These are phyloP conservation scores for Mustela lutreola DNA, from an alignment of 2,113 vertebrate species.

Conservation along the genomic window DNA sequence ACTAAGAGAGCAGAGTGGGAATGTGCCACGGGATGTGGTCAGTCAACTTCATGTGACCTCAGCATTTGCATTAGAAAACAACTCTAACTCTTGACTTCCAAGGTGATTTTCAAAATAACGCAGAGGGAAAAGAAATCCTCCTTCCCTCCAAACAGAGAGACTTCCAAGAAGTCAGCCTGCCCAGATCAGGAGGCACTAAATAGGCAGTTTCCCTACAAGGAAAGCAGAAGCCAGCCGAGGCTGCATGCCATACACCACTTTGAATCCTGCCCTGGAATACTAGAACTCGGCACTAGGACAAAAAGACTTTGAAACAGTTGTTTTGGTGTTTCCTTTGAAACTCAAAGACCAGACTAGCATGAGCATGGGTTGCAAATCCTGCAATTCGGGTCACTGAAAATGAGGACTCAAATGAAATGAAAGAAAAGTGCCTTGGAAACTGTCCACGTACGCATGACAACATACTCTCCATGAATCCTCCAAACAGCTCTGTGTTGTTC, in stretches of 20 bases:
- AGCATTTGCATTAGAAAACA: conserved; percentile 73
- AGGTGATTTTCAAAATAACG: conserved; percentile 75
- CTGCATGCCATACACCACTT: neutral
- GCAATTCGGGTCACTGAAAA: neutral
- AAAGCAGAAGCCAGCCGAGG: conserved; percentile 31
- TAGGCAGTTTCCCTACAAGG: conserved; percentile 31
- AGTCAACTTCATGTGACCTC: conserved; percentile 60
- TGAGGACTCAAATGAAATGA: neutral
- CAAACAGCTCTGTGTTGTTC: neutral
- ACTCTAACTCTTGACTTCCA: conserved; percentile 65
- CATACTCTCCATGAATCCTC: neutral
- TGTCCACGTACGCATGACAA: fast-evolving
- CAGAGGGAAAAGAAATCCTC: conserved; percentile 74
- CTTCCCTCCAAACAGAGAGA: conserved; percentile 48
- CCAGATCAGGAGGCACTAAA: conserved; percentile 56
- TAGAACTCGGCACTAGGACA: conserved; percentile 28
- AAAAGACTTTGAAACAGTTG: conserved; percentile 14
- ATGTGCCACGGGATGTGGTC: conserved; percentile 74
- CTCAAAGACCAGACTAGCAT: neutral
- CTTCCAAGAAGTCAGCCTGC: conserved; percentile 29
- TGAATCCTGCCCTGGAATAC: neutral
- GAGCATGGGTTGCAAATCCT: neutral
- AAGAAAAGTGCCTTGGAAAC: neutral
- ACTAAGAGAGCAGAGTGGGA: conserved; percentile 67
- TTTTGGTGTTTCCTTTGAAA: conserved; percentile 26